Conservation (phyloP, 2,888 invertebrate species). For the Lepidochrysops patricia region DNA sequence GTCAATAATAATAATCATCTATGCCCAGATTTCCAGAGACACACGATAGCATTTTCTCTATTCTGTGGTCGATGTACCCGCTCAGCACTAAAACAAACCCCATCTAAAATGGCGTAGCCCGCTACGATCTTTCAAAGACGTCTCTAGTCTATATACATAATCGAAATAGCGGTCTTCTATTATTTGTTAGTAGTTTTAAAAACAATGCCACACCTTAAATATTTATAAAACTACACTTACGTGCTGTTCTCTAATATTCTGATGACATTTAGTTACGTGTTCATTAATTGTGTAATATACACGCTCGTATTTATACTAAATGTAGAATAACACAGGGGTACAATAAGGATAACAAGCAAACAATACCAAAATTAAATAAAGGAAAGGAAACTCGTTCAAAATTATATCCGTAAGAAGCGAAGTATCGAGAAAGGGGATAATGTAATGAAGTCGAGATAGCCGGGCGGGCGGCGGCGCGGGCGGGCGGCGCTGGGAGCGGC, state of each 20-base stretch:
- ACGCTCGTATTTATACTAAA: neutral
- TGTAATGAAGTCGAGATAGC: constrained; percentile 53
- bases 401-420: constrained; percentile 31
- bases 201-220: too few relatives aligned
- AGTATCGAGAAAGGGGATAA: constrained; percentile 50
- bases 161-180: too few relatives aligned
- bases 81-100: too few relatives aligned
- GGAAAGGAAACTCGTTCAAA: constrained; percentile 27
- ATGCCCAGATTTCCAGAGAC: too few relatives aligned
- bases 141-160: too few relatives aligned
- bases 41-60: too few relatives aligned
- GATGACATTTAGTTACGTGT: neutral
- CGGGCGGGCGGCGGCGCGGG: constrained; percentile 32
- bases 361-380: constrained; percentile 21
- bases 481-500: constrained; percentile 29
- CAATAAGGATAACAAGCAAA: constrained; percentile 13
- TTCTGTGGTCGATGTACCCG: too few relatives aligned
- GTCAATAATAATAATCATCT: too few relatives aligned
- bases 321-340: neutral
- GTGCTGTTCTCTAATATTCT: neutral
- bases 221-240: too few relatives aligned
- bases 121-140: too few relatives aligned
- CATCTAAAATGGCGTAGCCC: too few relatives aligned
- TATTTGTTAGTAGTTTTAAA: too few relatives aligned
- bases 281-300: neutral